Percentiles rank a stretch among this genome's conserved stretches.
Conservation (phyloP, 2,113 vertebrate genomes). For the Atrichornis clamosus region DNA sequence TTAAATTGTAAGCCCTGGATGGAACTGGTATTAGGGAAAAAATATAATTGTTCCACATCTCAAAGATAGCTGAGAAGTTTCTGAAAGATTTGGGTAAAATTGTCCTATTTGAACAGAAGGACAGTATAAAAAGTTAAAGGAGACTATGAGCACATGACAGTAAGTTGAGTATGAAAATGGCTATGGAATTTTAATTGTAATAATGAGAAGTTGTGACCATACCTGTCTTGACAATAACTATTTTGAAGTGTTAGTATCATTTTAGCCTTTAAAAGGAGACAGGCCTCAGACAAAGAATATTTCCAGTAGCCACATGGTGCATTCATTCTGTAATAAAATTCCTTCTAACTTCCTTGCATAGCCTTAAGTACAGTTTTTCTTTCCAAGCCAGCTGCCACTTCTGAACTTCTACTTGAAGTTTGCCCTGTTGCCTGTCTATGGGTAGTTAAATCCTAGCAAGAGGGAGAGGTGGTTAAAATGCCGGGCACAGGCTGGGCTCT, state of each 20-base stretch:
- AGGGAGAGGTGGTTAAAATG: background rate
- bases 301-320: background rate
- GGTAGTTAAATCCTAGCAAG: background rate
- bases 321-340: background rate
- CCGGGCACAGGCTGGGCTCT: rapidly evolving
- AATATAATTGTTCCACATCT: background rate
- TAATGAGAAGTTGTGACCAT: background rate
- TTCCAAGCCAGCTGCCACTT: background rate
- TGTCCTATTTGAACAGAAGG: background rate
- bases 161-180: background rate
- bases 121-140: background rate
- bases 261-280: background rate
- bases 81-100: background rate
- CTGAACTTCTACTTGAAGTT: background rate
- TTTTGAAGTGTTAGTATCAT: background rate
- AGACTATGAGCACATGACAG: background rate
- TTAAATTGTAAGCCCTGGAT: background rate
- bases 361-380: background rate
- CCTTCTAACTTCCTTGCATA: background rate
- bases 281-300: background rate
- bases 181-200: background rate
- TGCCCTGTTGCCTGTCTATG: background rate
- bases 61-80: background rate
- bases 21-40: background rate
- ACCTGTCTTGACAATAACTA: background rate